Conservation (phyloP, 2,888 invertebrate species). For the Agrenia bidenticulata region DNA sequence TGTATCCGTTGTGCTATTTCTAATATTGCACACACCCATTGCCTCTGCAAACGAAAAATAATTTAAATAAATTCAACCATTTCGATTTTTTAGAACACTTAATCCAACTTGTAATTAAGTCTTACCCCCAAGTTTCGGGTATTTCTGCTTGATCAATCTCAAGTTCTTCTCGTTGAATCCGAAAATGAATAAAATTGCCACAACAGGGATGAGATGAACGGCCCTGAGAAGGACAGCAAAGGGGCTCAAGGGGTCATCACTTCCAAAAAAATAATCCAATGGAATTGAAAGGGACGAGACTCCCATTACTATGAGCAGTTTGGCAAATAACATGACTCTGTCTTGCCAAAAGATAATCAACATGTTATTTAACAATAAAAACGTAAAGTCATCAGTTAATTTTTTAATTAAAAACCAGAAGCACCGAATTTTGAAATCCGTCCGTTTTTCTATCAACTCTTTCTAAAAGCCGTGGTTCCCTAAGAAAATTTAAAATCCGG, state of each 20-base stretch:
- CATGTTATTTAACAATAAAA: no score
- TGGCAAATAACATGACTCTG: constrained; percentile 38
- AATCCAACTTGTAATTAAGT: neutral
- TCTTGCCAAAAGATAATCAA: no score
- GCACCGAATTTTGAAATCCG: no score
- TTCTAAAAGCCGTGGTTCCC: no score
- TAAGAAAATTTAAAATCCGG: neutral
- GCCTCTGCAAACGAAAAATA: neutral
- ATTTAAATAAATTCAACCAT: neutral
- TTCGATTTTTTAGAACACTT: neutral
- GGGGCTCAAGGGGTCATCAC: constrained; percentile 36
- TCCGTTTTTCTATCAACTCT: no score
- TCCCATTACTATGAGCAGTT: constrained; percentile 41
- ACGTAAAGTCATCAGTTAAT: neutral
- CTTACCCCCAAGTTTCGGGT: constrained; percentile 33
- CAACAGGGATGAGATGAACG: constrained; percentile 39
- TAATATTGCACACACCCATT: neutral
- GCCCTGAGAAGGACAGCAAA: constrained; percentile 32
- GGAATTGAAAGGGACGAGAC: constrained; percentile 41
- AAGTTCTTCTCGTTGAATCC: constrained; percentile 43
- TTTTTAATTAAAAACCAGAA: neutral
- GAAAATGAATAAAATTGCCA: constrained; percentile 36
- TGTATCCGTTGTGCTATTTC: neutral
- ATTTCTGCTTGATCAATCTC: constrained; percentile 32
- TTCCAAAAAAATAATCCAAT: constrained; percentile 39